Base-by-base conservation (phyloP, 2,113 vertebrate genomes). In the Antidorcas marsupialis region DNA sequence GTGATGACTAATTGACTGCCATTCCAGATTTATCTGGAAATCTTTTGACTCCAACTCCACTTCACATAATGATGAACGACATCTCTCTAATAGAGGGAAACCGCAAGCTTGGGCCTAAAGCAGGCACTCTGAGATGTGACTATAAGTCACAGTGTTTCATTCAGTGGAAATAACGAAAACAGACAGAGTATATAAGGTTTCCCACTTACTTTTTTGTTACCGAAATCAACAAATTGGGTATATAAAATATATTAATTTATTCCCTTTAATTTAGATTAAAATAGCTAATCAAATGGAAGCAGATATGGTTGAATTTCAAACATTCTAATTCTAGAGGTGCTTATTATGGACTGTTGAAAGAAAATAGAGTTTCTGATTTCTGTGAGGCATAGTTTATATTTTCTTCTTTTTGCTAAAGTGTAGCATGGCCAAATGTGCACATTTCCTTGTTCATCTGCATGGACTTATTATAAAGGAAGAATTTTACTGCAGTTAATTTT, bases 1-100 rank as follows among this genome's bases (percentile, higher is more conserved):
- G 96, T 94, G 94, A 86, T 95, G 97, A 97, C 85, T 98, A 97
- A 98, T 97, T 98, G 98, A 89, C 91, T 98, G 97, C 78, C 94
- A 89, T 86, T 60, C 21, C 39, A 94, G 97, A 98, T 98, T 98
- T 98, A 97, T 98, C 98, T 92, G 95, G 89, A 97, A 95, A 97
- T 95, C 95, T 98, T 97, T 88, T 97, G 93, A 97, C 90, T 97
- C 62, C 85, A 90, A 86, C 60, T 95, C 86, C 89, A 91, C 95
- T 94, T 98, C 78, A 79, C 88, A 13, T 95, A 94, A 95, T 98
- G 96, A 98, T 97, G 89, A 85, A 81, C 39, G 96, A 96, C 79
- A 7, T 33, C 36, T 97, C 94, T 97, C 96, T 76, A 95, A 85
- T 16, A 93, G n/a, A 95, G 45, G 50, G 53, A 90, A 97, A 47